phyloP scores from a whole-genome alignment of 2,113 vertebrate species.

The Syrrhaptes paradoxus region DNA sequence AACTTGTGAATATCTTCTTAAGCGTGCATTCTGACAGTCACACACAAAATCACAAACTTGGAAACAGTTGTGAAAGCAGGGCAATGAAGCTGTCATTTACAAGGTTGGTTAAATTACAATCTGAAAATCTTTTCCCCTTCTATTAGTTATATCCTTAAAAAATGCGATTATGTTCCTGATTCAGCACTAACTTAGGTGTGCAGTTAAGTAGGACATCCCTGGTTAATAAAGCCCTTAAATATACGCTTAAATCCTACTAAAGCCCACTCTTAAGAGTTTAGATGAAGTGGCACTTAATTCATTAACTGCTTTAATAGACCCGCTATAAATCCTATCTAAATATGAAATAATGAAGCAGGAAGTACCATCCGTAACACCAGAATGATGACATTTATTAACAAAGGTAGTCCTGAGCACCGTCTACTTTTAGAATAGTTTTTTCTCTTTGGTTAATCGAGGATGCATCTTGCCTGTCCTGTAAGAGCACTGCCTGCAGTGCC shows the following conservation, averaged over 20 bases:
- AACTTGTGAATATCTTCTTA: neutral
- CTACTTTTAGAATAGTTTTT: neutral
- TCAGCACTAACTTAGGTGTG: neutral
- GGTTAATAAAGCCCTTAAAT: neutral
- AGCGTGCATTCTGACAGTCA: neutral
- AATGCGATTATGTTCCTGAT: neutral
- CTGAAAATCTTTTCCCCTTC: neutral
- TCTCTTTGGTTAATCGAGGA: neutral
- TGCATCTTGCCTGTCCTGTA: neutral
- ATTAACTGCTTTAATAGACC: neutral
- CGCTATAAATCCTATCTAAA: neutral
- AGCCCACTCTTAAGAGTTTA: neutral
- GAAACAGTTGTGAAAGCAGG: neutral
- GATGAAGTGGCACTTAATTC: neutral
- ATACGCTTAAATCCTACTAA: neutral
- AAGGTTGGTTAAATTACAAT: neutral
- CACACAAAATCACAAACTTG: neutral
- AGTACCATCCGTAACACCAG: neutral
- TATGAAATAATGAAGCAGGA: neutral
- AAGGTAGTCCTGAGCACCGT: neutral
- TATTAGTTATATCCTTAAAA: neutral
- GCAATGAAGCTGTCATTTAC: neutral
- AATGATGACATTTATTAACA: neutral
- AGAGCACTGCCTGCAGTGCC: neutral
- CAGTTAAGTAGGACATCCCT: neutral